Conservation (phyloP, 1,140 invertebrate genomes). For the Globodera ellingtonae region DNA sequence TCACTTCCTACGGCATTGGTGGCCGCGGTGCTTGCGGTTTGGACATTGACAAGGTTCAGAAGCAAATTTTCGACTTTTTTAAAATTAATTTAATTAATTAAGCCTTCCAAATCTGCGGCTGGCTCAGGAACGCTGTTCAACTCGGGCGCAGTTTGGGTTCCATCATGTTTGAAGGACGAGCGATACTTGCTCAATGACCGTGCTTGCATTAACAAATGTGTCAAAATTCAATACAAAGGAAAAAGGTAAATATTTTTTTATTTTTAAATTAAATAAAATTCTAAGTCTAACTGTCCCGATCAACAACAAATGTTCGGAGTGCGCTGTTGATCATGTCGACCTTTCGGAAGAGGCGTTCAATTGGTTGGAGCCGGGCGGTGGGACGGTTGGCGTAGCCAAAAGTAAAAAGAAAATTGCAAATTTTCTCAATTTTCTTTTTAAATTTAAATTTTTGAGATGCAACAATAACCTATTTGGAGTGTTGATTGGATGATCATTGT, state of each 20-base stretch:
- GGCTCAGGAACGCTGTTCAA: constrained; percentile 25
- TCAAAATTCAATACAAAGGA: constrained; percentile 29
- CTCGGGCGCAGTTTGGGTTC: constrained; percentile 14
- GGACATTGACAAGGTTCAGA: constrained; percentile 22
- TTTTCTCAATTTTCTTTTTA: neutral
- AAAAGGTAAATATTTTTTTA: neutral
- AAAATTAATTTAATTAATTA: neutral
- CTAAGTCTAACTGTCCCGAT: constrained; percentile 28
- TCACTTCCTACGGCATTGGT: constrained; percentile 37
- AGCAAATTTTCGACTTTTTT: neutral
- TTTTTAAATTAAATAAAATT: neutral
- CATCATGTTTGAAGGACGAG: constrained; percentile 23
- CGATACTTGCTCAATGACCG: constrained; percentile 30
- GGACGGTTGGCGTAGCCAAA: constrained; percentile 31
- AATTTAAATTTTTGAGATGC: neutral
- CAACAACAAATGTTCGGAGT: constrained; percentile 41
- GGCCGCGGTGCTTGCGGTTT: constrained; percentile 36
- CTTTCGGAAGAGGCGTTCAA: constrained; percentile 34
- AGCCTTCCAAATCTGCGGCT: constrained; percentile 3
- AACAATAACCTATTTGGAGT: neutral
- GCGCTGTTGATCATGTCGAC: constrained; percentile 34
- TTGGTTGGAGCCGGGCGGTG: constrained; percentile 27
- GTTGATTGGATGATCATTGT: too few species aligned
- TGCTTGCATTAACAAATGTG: constrained; percentile 25
- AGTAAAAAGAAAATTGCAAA: constrained; percentile 8